Evolutionary conservation across 2,113 vertebrate species (phyloP).

Genomic region (Cebus imitator): DNA sequence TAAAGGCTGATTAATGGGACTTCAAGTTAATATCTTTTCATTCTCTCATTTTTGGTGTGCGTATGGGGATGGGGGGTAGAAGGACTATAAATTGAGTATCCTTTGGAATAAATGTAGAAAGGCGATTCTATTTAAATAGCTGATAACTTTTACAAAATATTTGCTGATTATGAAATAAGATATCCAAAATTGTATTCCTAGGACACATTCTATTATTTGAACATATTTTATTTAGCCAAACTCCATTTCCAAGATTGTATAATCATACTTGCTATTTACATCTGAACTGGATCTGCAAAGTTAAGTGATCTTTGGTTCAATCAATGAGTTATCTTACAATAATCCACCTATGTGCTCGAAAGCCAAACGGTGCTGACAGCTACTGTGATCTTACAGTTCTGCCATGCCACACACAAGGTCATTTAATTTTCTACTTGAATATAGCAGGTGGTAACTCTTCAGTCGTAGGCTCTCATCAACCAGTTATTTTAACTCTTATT

Average conservation of each 20-base stretch:
- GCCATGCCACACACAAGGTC: not conserved
- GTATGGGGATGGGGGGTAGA: not conserved
- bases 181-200: not conserved
- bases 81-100: not conserved
- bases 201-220: slow-evolving; percentile 21
- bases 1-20: not conserved
- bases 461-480: not conserved
- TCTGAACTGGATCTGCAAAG: slow-evolving; percentile 19
- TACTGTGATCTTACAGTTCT: not conserved
- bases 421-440: not conserved
- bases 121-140: not conserved
- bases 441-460: not conserved
- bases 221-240: slow-evolving; percentile 17
- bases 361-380: not conserved
- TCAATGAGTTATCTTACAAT: not conserved
- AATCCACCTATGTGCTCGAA: not conserved
- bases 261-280: not conserved
- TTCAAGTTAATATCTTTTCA: slow-evolving; percentile 3
- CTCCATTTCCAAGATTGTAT: slow-evolving; percentile 35
- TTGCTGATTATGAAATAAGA: slow-evolving; percentile 3
- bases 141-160: not conserved
- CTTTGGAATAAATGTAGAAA: not conserved
- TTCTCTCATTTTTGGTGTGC: not conserved
- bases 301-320: not conserved
- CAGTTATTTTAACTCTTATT: not conserved